Evolutionary conservation across 1,140 invertebrate genomes (phyloP), one percentile per base, ranked within the genome.

Genomic region (Druon quercuslanigerum): DNA sequence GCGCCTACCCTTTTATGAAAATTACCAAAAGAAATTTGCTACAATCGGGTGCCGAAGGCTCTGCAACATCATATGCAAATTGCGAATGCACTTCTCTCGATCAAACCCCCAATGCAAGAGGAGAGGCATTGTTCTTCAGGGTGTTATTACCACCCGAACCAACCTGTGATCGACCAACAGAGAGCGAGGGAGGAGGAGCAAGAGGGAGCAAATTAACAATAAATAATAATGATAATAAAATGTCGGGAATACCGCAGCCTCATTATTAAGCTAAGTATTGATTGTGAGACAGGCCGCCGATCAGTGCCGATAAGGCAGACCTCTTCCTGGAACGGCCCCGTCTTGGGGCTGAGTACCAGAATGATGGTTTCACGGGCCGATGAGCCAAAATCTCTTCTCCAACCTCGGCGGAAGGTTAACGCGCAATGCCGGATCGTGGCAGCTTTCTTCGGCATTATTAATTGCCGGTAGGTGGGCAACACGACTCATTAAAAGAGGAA

Each of bases 151-250:
- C 77, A 76, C 40, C 73, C 78, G 40, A 66, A 73, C 71, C 25
- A 70, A 73, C 40, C 40, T 46, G 40, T 9, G 9, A 46, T 46
- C 0, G 7, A 46, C 40, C 40, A 2, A 8, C 40, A 46, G 40
- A 46, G 40, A 46, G 73, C 54, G 50, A 46, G 50, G 25, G 19
- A 13, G 17, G 51, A 54, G 73, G 57, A 74, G 70, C 46, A 74
- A 51, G 74, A 74, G 72, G 52, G 76, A 70, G 75, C 78, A 73
- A 83, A 81, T 86, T 82, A 84, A 84, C 79, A 85, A 87, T 86
- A 87, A 87, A 87, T 87, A 87, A 87, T 84, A 85, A 85, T 79
- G 82, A 84, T 82, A 87, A 86, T 86, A 84, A 85, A 87, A 85
- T 80, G 82, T 79, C 83, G 73, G 70, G 81, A 82, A 80, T 79